These are phyloP conservation scores for Cephus rjabovi DNA, from an alignment of 2,888 invertebrate genomes.

Conservation along the genomic window DNA sequence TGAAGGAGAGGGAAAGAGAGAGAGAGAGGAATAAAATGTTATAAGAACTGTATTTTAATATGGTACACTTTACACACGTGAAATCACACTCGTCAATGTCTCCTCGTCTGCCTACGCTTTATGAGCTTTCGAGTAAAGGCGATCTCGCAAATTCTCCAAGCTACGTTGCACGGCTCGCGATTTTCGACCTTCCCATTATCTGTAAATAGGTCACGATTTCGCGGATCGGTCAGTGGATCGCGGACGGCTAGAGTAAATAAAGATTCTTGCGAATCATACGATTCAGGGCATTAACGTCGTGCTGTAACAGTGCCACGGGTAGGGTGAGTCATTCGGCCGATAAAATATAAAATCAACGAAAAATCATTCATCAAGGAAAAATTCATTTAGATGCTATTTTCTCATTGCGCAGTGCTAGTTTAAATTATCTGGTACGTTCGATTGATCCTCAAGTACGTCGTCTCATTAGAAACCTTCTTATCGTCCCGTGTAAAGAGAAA, in stretches of 20 bases:
- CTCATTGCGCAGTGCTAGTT: too few species aligned
- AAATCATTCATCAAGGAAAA: too few species aligned
- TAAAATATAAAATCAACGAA: too few species aligned
- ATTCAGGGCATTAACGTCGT: constrained; percentile 18
- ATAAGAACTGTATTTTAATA: constrained; percentile 53
- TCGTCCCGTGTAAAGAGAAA: too few species aligned
- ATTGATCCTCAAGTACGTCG: too few species aligned
- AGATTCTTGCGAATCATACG: constrained; percentile 23
- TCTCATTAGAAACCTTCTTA: too few species aligned
- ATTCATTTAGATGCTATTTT: too few species aligned
- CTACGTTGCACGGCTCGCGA: not conserved
- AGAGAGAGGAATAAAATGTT: constrained; percentile 24
- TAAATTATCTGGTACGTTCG: too few species aligned
- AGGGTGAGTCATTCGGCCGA: not conserved
- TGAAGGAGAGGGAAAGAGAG: constrained; percentile 12
- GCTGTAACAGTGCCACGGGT: not conserved
- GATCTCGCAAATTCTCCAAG: too few species aligned
- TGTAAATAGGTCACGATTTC: not conserved
- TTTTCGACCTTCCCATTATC: not conserved
- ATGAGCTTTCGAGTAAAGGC: constrained; percentile 8
- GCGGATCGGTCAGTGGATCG: not conserved
- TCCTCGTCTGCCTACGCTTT: constrained; percentile 24
- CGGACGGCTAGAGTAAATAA: not conserved
- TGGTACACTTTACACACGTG: constrained; percentile 45
- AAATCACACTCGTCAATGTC: constrained; percentile 30